Conservation (phyloP, 2,888 invertebrate genomes). For the Elmis aenea region DNA sequence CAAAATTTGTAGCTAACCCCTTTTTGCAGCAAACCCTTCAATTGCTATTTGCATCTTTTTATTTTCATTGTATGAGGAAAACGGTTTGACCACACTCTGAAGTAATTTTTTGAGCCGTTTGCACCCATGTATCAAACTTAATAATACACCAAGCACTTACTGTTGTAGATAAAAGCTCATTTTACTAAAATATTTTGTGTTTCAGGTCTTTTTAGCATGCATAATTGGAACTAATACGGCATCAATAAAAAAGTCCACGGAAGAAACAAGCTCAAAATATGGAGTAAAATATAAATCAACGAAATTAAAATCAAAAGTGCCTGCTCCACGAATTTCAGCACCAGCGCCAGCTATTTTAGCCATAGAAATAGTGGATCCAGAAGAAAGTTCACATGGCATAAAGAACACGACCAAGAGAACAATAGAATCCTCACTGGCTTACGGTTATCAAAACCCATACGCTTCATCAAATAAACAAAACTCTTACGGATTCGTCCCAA, state of each 20-base stretch:
- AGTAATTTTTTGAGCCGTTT: no score
- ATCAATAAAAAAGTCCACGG: slow-evolving; percentile 14
- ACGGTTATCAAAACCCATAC: slow-evolving; percentile 56
- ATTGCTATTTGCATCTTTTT: no score
- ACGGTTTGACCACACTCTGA: no score
- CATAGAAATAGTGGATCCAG: slow-evolving; percentile 57
- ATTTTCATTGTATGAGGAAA: no score
- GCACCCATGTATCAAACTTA: no score
- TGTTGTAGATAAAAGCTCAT: no score
- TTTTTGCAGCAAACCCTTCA: no score
- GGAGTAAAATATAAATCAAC: slow-evolving; percentile 2
- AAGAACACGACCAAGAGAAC: slow-evolving; percentile 59
- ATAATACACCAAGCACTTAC: no score
- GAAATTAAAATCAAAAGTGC: no score
- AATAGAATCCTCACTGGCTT: slow-evolving; percentile 68
- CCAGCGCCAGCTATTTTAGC: slow-evolving; percentile 56
- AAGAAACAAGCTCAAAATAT: slow-evolving; percentile 3
- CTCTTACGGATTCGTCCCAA: slow-evolving; percentile 38
- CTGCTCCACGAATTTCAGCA: no score
- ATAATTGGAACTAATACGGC: slow-evolving; percentile 5
- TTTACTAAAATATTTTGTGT: slow-evolving; percentile 2
- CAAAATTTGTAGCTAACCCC: no score
- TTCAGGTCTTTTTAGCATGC: slow-evolving; percentile 7
- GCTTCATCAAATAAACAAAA: slow-evolving; percentile 32
- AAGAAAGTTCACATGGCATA: slow-evolving; percentile 40